Conservation (phyloP, 2,797 vertebrate species). For the Mionectes olivaceus region DNA sequence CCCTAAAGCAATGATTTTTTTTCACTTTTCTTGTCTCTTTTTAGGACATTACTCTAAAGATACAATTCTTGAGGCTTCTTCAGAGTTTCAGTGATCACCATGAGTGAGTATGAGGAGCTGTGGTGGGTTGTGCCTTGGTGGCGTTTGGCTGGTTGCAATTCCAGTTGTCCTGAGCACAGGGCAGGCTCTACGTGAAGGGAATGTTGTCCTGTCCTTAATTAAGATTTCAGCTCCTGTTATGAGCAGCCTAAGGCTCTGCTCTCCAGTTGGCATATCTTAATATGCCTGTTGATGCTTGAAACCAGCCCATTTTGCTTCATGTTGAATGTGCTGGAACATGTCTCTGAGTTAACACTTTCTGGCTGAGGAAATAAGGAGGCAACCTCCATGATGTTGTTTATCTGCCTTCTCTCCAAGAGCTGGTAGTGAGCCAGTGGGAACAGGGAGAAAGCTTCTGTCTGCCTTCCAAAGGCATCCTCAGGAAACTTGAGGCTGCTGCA, state of each 20-base stretch:
- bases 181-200: neutral
- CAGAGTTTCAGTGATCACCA: conserved; percentile 99
- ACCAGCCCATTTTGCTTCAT: neutral
- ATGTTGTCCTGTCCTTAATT: neutral
- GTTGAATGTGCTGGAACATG: neutral
- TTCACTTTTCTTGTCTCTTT: conserved; percentile 8
- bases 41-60: conserved; percentile 98
- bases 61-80: conserved; percentile 95
- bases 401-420: neutral
- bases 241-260: neutral
- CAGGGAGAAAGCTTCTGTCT: neutral
- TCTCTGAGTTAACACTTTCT: neutral
- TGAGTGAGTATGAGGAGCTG: conserved; percentile 86
- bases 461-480: neutral
- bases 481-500: neutral
- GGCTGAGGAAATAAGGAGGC: neutral
- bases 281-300: neutral
- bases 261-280: neutral
- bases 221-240: neutral
- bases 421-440: neutral
- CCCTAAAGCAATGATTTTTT: neutral
- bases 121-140: neutral
- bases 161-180: fast-evolving
- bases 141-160: neutral
- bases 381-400: neutral